Evolutionary conservation across 2,113 vertebrate genomes (phyloP), one percentile per base, ranked within the genome.

Genomic region (Lucifuga dentata): DNA sequence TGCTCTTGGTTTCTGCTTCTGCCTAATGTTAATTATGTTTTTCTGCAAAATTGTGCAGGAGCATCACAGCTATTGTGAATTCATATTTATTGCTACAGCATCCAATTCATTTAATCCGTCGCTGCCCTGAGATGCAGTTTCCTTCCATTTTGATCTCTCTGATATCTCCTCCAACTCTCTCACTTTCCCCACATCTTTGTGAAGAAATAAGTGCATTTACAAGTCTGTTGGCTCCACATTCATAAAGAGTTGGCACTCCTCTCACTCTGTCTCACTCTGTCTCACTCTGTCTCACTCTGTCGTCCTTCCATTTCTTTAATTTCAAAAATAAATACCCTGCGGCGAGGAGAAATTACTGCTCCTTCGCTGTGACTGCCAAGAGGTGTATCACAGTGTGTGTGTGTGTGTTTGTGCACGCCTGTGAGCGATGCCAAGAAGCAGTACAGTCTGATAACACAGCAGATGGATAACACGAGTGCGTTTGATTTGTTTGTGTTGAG

Each of bases 401-500:
- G 51, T 46, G 65, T 45, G 48, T 26, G 53, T 38, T 43, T 15
- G 24, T 29, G 62, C 12, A 17, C 2, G 59, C 32, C 36, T 44
- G 52, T 2, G 21, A 24, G 48, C 2, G 1, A 21, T 57, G 80
- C 76, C 83, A 79, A 81, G 26, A 61, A 73, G 43, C 45, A 33
- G 33, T 74, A 24, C 65, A 60, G 73, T 86, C 71, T 77, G 83
- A 88, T 69, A 73, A 51, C 65, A 11, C 48, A 74, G 62, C 75
- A 86, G 78, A 80, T 78, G 78, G 83, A 68, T 71, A 73, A 74
- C 72, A 71, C 16, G 9, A 41, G 63, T 8, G 46, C 0, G 39
- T 76, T 76, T 87, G 62, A 81, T 83, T 76, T 76, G 64, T 83
- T 77, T 76, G 72, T 80, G 75, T 57, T 75, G 5, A 50, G 67